Evolutionary conservation across 2,888 invertebrate genomes (phyloP).

Genomic region (Lasioglossum oenotherae): DNA sequence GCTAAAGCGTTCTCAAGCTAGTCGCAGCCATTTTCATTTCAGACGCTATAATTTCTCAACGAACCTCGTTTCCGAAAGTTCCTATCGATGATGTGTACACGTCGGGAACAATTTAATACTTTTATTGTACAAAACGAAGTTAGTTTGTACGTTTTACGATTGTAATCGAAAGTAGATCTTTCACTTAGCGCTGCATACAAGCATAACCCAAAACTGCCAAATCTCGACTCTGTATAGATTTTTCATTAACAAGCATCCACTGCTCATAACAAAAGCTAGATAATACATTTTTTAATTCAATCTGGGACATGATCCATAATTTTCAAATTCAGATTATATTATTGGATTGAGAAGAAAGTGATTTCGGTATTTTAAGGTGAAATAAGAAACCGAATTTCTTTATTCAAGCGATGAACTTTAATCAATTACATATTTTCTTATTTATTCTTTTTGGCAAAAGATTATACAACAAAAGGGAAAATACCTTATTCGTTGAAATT

Average conservation of each 20-base stretch:
- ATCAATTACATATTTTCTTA: too few species aligned
- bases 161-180: not conserved
- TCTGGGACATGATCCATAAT: not conserved
- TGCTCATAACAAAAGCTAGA: not conserved
- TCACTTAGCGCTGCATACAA: not conserved
- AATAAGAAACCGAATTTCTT: too few species aligned
- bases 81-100: constrained; percentile 2
- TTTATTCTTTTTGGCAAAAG: too few species aligned
- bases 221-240: not conserved
- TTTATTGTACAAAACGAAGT: not conserved
- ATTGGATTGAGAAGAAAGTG: too few species aligned
- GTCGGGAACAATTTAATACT: constrained; percentile 3
- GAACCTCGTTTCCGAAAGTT: not conserved
- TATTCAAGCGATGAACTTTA: too few species aligned
- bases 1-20: not conserved
- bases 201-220: not conserved
- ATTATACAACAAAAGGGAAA: too few species aligned
- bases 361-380: too few species aligned
- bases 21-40: not conserved
- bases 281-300: not conserved
- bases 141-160: not conserved
- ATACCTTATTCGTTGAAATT: too few species aligned
- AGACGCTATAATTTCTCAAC: not conserved
- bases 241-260: not conserved
- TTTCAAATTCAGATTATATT: not conserved